These are phyloP conservation scores for Harpalus rufipes DNA, from an alignment of 2,888 invertebrate genomes.

Conservation along the genomic window DNA sequence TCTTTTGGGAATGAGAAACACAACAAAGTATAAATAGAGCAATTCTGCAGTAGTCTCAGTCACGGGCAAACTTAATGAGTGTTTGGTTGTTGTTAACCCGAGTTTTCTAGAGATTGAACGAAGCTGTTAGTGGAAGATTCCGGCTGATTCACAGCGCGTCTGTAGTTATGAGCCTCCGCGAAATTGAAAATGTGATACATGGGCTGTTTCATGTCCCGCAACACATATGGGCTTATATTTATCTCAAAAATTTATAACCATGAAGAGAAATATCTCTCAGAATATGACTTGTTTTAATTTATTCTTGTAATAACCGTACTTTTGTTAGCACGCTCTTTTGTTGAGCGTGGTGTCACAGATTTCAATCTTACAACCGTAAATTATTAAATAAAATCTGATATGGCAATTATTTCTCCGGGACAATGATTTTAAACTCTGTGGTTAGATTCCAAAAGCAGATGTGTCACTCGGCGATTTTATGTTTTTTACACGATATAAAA, in stretches of 20 bases:
- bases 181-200: constrained; percentile 35
- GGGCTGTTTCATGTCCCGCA: background rate
- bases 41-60: constrained; percentile 2
- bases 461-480: background rate
- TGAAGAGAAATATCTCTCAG: background rate
- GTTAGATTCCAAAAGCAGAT: background rate
- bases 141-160: constrained; percentile 12
- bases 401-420: no score
- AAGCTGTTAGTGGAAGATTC: background rate
- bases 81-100: background rate
- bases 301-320: background rate
- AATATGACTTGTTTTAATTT: background rate
- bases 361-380: no score
- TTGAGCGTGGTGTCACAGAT: no score
- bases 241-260: background rate
- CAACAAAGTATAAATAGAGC: constrained; percentile 28
- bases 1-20: background rate
- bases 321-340: background rate
- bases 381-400: no score
- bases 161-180: background rate
- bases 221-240: constrained; percentile 2
- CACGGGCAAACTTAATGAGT: constrained; percentile 28
- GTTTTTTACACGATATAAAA: background rate
- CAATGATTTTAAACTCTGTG: background rate
- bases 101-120: constrained; percentile 3